Conservation (phyloP, 2,113 vertebrate genomes). For the Podocnemis expansa region DNA sequence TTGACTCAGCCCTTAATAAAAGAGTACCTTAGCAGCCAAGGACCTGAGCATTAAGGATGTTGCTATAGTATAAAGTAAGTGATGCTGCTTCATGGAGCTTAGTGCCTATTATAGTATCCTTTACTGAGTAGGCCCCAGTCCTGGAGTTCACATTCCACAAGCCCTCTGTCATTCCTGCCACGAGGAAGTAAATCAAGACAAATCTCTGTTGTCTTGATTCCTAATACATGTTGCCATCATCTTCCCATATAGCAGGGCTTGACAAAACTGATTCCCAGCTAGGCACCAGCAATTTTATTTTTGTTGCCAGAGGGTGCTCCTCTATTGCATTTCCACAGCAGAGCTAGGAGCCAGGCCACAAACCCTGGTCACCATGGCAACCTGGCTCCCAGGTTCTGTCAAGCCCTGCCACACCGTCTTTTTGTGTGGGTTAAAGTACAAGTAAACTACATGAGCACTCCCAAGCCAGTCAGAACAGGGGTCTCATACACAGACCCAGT, state of each 20-base stretch:
- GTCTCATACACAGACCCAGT: fast-evolving
- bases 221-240: neutral
- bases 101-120: neutral
- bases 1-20: neutral
- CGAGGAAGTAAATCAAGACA: neutral
- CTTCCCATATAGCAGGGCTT: neutral
- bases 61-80: neutral
- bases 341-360: too few relatives aligned
- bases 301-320: too few relatives aligned
- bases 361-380: too few relatives aligned
- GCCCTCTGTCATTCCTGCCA: neutral
- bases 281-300: too few relatives aligned
- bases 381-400: too few relatives aligned
- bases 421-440: neutral
- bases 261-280: too few relatives aligned
- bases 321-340: too few relatives aligned
- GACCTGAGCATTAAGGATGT: neutral
- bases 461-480: fast-evolving
- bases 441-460: neutral
- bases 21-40: neutral
- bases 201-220: neutral
- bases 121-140: neutral
- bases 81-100: neutral
- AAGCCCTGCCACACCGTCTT: too few relatives aligned
- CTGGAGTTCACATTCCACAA: neutral